These are phyloP conservation scores for Corythaixoides concolor DNA, from an alignment of 2,113 vertebrate species.

Conservation along the genomic window DNA sequence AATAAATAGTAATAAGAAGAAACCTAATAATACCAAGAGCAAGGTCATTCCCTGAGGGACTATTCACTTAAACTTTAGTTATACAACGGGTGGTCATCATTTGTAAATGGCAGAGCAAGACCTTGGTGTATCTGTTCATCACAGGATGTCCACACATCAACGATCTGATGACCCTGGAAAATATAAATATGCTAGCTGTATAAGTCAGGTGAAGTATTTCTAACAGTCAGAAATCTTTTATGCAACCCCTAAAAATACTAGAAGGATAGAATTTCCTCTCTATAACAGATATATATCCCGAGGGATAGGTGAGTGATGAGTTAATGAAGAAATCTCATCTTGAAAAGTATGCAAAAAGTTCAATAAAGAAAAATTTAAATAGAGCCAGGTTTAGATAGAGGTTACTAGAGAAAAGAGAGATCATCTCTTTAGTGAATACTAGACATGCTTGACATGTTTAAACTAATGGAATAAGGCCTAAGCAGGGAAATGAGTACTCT, in stretches of 20 bases:
- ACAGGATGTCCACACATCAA: not conserved
- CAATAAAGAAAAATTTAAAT: not conserved
- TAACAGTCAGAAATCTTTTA: not conserved
- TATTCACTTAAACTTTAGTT: slow-evolving; percentile 5
- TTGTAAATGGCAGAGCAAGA: not conserved
- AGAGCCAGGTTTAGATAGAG: not conserved
- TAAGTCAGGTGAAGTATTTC: not conserved
- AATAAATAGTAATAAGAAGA: slow-evolving; percentile 18
- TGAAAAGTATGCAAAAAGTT: not conserved
- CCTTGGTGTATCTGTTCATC: not conserved
- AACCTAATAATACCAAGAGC: not conserved
- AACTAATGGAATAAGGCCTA: not conserved
- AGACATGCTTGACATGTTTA: not conserved
- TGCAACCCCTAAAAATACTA: not conserved
- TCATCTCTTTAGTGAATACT: not conserved
- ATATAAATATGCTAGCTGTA: not conserved
- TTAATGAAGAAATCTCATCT: not conserved
- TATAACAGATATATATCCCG: not conserved
- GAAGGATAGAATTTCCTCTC: not conserved
- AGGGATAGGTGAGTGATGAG: not conserved
- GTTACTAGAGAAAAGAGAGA: not conserved
- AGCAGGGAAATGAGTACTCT: not conserved
- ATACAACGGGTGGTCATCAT: not conserved
- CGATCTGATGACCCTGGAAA: not conserved
- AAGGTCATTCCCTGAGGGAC: not conserved